A percentile compares a stretch with the other conserved stretches of the same genome.
These are phyloP conservation scores for Athene cunicularia DNA, from an alignment of 2,113 vertebrate species.

Conservation along the genomic window DNA sequence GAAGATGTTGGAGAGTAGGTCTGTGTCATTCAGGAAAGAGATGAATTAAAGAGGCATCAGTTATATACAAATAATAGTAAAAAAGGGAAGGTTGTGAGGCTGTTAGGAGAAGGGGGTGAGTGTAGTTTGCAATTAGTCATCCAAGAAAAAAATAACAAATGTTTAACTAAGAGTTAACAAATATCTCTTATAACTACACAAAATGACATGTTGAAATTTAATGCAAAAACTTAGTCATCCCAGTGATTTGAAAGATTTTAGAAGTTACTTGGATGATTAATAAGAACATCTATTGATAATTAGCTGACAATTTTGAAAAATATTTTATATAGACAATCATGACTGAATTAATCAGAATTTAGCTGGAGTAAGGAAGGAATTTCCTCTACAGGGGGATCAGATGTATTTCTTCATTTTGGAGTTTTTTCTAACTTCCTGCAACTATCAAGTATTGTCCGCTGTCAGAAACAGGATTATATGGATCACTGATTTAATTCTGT, in stretches of 20 bases:
- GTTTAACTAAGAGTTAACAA: not conserved
- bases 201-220: not conserved
- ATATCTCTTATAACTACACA: not conserved
- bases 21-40: not conserved
- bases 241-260: not conserved
- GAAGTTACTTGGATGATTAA: not conserved
- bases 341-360: not conserved
- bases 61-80: not conserved
- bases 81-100: not conserved
- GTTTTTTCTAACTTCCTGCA: not conserved
- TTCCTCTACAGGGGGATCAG: not conserved
- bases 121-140: not conserved
- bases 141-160: not conserved
- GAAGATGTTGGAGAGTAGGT: not conserved
- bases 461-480: not conserved
- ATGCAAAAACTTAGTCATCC: not conserved
- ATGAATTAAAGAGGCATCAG: not conserved
- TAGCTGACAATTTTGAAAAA: not conserved
- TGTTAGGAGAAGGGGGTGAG: not conserved
- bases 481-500: not conserved
- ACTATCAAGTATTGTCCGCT: accelerated
- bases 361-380: not conserved
- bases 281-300: not conserved
- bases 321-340: not conserved
- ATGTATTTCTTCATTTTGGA: not conserved